Evolutionary conservation across 2,113 vertebrate genomes (phyloP), one percentile per base, ranked within the genome.

Genomic region (Urocitellus parryii): DNA sequence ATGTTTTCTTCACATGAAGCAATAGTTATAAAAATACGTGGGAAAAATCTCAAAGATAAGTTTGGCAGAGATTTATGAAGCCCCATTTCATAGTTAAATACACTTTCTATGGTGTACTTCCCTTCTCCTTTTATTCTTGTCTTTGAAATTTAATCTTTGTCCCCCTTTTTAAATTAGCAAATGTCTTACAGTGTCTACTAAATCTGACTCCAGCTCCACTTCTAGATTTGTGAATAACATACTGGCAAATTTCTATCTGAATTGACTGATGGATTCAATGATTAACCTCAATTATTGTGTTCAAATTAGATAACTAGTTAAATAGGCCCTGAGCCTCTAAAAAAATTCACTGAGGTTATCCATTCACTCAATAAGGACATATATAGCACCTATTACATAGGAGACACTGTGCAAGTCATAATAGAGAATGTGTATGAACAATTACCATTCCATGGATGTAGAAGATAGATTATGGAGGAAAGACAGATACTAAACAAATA

Each of bases 41-140:
- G 37, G 51, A 45, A 56, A 88, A 61, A 8, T 70, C 67, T 92
- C 74, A 94, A 72, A 82, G 37, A 73, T n/a, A 70, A 87, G 17
- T 80, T 90, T 84, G 73, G 29, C 53, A 91, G 82, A 56, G 51
- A 83, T 93, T 96, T 73, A 74, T 45, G 29, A 91, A 92, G 92
- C 48, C 32, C 1, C 24, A 88, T 58, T 82, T 74, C 58, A 90
- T 34, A 45, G 56, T 17, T 72, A 81, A 79, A 85, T 70, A 29
- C 7, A 84, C 17, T 63, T 45, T 78, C 37, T 63, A 61, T 68
- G 79, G 37, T 22, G 22, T 22, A 56, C 34, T 78, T n/a, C 12
- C 53, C 14, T 88, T 83, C 12, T 51, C 25, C 45, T 84, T 65
- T 45, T 63, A 85, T 39, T 42, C n/a, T 92, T 20, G 53, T 96